Conservation (phyloP, 1,140 invertebrate genomes). For the Melitaea cinxia region DNA sequence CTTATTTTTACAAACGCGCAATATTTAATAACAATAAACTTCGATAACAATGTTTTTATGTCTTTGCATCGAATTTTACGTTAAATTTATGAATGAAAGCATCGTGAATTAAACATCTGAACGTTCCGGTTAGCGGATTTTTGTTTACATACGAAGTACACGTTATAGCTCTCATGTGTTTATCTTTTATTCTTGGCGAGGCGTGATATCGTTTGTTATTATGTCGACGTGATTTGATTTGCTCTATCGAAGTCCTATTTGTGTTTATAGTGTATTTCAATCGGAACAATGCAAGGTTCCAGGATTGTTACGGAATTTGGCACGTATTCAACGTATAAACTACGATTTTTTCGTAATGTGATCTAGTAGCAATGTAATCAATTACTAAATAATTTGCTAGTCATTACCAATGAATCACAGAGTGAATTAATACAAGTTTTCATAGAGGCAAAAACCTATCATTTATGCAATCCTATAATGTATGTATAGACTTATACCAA, state of each 20-base stretch:
- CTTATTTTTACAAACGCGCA: too few species aligned
- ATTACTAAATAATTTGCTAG: too few species aligned
- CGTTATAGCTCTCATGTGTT: constrained; percentile 7
- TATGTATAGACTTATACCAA: too few species aligned
- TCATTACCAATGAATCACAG: too few species aligned
- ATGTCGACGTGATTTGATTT: constrained; percentile 17
- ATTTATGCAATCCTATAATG: too few species aligned
- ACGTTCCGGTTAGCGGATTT: constrained; percentile 6
- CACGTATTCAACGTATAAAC: not conserved
- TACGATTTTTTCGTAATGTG: not conserved
- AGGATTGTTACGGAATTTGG: not conserved
- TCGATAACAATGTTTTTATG: too few species aligned
- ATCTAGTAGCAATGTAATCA: too few species aligned
- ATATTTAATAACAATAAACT: too few species aligned
- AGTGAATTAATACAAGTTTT: too few species aligned
- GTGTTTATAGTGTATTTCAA: not conserved
- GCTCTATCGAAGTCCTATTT: constrained; percentile 7
- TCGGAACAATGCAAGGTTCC: constrained; percentile 8
- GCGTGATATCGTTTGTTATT: constrained; percentile 12
- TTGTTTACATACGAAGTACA: not conserved
- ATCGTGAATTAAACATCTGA: not conserved
- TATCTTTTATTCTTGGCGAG: constrained; percentile 19
- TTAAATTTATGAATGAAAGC: constrained; percentile 2
- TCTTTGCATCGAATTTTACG: too few species aligned
- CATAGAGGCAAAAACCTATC: too few species aligned